phyloP scores from a whole-genome alignment of 2,113 vertebrate genomes.

The Neolamprologus cancellatus region DNA sequence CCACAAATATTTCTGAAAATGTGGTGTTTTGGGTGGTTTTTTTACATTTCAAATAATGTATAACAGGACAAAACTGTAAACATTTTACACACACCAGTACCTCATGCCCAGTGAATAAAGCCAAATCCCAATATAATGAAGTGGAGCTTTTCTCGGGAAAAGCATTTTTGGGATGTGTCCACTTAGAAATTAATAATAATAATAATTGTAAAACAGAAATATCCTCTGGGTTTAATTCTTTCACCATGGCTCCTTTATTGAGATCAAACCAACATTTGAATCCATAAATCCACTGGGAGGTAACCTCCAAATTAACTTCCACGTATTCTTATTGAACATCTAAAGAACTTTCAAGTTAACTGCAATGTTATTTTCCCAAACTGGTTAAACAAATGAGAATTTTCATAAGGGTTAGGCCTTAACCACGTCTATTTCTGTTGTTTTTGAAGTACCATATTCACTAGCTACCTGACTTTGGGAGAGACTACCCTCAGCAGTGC shows the following conservation, averaged over 20 bases:
- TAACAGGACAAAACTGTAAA: background rate
- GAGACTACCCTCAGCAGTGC: background rate
- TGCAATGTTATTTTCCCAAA: background rate
- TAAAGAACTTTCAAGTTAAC: background rate
- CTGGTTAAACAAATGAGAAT: background rate
- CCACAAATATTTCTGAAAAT: rapidly evolving
- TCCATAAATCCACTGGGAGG: background rate
- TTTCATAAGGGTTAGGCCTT: rapidly evolving
- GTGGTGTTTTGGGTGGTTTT: background rate
- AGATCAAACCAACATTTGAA: background rate
- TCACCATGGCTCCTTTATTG: background rate
- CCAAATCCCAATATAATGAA: background rate
- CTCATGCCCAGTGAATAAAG: background rate
- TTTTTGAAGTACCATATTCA: background rate
- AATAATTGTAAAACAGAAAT: background rate
- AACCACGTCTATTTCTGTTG: background rate
- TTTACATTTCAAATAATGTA: background rate
- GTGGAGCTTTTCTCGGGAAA: rapidly evolving
- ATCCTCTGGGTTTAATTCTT: background rate
- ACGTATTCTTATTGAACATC: rapidly evolving
- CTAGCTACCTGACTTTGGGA: background rate
- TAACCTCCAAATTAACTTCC: background rate
- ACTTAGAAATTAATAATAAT: background rate
- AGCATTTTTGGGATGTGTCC: background rate
- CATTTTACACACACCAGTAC: background rate